Evolutionary conservation across 2,797 vertebrate species (phyloP), one percentile per base, ranked within the genome.

Genomic region (Anguilla marmorata): DNA sequence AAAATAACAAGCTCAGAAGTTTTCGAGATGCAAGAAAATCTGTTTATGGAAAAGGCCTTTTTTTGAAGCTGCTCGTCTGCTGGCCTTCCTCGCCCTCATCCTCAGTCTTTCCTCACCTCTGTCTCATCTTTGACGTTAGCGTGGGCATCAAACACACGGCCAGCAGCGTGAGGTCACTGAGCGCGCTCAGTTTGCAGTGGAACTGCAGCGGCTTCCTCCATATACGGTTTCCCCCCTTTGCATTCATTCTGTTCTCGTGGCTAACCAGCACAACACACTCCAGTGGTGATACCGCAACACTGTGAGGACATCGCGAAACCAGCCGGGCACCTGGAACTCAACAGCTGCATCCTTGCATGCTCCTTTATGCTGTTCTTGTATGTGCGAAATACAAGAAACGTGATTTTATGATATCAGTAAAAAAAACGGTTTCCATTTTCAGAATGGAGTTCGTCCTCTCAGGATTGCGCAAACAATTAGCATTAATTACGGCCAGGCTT

Each of bases 81-180:
- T 85, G 88, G 85, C 54, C 85, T 89, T 69, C 87, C 56, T 11
- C 88, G 86, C 52, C 83, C 48, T 87, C 69, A 79, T 54, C 91
- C 84, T 85, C 86, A 86, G 82, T 87, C 52, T 84, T 56, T 85
- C 21, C 79, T 79, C 33, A 60, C 89, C 66, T 89, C 85, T 0
- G 37, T 63, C 54, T 87, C 76, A 86, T 54, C 87, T 69, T 86
- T 56, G 56, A 63, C 86, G 56, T 91, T 85, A 86, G 72, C 48
- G 30, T 84, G 84, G 79, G 79, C 87, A 90, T 88, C 83, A 84
- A 86, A 89, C 86, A 58, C 79, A 85, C 87, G 88, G 56, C 50
- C 30, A 88, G 88, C 88, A 88, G 87, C 87, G 88, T 89, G 85
- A 91, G 88, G 88, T 90, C 91, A 89, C 83, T 66, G 66, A 87